Base-by-base conservation (phyloP, 2,113 vertebrate genomes). In the Eublepharis macularius region DNA sequence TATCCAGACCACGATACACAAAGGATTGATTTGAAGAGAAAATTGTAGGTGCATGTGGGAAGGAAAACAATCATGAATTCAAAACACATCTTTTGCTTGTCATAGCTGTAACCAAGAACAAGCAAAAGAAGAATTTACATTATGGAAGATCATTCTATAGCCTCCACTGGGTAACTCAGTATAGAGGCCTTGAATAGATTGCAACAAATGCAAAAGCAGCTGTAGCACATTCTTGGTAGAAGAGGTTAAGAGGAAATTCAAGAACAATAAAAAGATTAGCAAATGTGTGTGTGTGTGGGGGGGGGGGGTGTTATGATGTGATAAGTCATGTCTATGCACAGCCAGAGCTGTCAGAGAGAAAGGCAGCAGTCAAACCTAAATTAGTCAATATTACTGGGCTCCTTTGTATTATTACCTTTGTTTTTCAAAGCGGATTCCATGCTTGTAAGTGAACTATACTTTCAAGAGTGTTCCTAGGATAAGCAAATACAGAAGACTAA, bases 171-270 rank as follows among this genome's bases (percentile, higher is more conserved):
- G 34, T 45, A 47, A 29, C 81, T 78, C 75, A 32, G 41, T 72
- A 29, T 41, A 75, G 47, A 68, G 19, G n/a, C 49, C n/a, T 43
- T 21, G 49, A 11, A 60, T 68, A n/a, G 29, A 14, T 34, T 29
- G 39, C 1, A 47, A 24, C 78, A 90, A 54, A 88, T 68, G 41
- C 86, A 8, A 9, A 17, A 73, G 5, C n/a, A 12, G 24, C 34
- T 77, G 41, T 39, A 73, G 45, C 75, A 83, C 32, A 57, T 34
- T 70, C 54, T 45, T 49, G n/a, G 66, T 41, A 51, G 76, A 36
- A 81, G 78, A 2, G 89, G 85, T 80, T 86, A 66, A 86, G 81
- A 86, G 65, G 6, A 12, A 19, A 92, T 17, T 49, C 17, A 80
- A 86, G 83, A 26, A 80, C 86, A 79, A 34, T 29, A 66, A 79